phyloP scores from a whole-genome alignment of 2,888 invertebrate genomes.

The Pharmacophagus antenor region DNA sequence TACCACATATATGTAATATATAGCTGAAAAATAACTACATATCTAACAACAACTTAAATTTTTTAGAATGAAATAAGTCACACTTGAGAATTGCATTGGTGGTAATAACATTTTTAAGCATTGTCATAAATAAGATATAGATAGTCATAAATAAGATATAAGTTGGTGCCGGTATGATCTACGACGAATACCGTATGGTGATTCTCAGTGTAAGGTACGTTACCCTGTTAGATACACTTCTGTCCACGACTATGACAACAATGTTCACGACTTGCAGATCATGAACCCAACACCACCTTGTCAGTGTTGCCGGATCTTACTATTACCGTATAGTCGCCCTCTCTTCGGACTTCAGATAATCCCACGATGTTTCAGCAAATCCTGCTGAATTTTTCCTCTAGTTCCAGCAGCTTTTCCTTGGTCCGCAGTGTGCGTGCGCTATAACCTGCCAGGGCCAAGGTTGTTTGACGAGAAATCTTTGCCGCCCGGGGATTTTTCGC shows the following conservation, averaged over 20 bases:
- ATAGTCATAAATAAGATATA: too few relatives aligned
- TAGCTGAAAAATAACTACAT: neutral
- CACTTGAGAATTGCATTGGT: neutral
- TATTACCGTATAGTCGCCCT: neutral
- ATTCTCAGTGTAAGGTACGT: too few relatives aligned
- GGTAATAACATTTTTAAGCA: neutral
- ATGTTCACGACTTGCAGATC: too few relatives aligned
- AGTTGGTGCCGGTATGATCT: too few relatives aligned
- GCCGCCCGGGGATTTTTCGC: too few relatives aligned
- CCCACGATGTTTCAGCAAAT: neutral
- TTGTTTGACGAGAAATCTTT: too few relatives aligned
- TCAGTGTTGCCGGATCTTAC: neutral
- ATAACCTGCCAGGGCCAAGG: neutral
- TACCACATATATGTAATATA: neutral
- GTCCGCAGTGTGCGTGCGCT: neutral
- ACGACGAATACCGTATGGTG: too few relatives aligned
- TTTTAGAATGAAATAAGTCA: neutral
- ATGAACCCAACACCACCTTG: too few relatives aligned
- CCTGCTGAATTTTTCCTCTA: neutral
- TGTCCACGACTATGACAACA: too few relatives aligned
- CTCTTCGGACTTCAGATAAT: neutral
- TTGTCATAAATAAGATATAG: too few relatives aligned
- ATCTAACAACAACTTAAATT: neutral
- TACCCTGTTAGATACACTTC: too few relatives aligned
- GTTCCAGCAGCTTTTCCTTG: neutral